A percentile compares a stretch with the other conserved stretches of the same genome.
These are phyloP conservation scores for Microtus ochrogaster DNA, from an alignment of 2,113 vertebrate species.

Conservation along the genomic window DNA sequence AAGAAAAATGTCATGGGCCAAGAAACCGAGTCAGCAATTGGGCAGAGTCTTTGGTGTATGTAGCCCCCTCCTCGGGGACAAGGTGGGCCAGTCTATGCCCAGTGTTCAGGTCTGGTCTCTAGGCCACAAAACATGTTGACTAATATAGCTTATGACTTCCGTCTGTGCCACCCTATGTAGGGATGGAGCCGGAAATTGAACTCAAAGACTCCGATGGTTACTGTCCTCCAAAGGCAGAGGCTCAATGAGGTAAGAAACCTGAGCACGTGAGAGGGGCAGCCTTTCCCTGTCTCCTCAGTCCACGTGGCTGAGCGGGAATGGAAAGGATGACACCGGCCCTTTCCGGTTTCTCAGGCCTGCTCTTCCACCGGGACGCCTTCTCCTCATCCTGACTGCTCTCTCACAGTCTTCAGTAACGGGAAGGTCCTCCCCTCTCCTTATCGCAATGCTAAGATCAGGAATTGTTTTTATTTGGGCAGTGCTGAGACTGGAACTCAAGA, in stretches of 20 bases:
- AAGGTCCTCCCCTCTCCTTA: not conserved
- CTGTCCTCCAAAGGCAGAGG: not conserved
- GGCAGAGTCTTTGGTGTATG: not conserved
- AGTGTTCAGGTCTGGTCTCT: not conserved
- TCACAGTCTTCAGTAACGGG: not conserved
- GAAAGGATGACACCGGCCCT: not conserved
- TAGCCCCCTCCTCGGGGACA: not conserved
- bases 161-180: not conserved
- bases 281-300: not conserved
- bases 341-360: not conserved
- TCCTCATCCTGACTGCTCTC: not conserved
- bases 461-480: not conserved
- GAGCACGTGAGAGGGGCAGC: not conserved
- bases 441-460: not conserved
- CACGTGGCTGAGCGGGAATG: not conserved
- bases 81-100: not conserved
- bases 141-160: not conserved
- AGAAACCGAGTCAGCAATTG: not conserved
- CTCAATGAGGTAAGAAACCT: not conserved
- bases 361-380: not conserved
- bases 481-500: not conserved
- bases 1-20: not conserved
- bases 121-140: not conserved
- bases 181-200: not conserved
- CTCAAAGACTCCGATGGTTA: not conserved